Percentiles rank a stretch among this genome's conserved stretches.
Conservation (phyloP, 2,113 vertebrate species). For the Triplophysa tibetana region DNA sequence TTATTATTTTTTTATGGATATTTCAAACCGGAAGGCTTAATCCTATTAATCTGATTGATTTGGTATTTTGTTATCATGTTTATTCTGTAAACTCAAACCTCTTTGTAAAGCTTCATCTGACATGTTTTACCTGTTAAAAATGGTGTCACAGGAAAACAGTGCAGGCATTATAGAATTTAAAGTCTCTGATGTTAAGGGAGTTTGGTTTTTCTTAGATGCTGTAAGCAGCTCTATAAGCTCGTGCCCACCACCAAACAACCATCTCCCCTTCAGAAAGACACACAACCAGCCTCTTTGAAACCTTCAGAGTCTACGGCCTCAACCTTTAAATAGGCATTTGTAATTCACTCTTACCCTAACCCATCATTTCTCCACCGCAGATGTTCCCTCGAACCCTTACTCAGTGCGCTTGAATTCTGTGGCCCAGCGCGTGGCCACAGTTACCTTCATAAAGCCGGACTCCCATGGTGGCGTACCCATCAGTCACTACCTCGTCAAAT, state of each 20-base stretch:
- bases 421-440: slow-evolving; percentile 88
- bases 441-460: slow-evolving; percentile 92
- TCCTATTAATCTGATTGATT: no score
- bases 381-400: slow-evolving; percentile 92
- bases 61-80: not conserved
- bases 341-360: slow-evolving; percentile 27
- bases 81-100: not conserved
- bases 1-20: no score
- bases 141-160: not conserved
- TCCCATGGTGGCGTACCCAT: slow-evolving; percentile 97
- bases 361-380: slow-evolving; percentile 67
- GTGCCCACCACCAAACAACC: not conserved
- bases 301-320: slow-evolving; percentile 1
- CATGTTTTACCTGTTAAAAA: not conserved
- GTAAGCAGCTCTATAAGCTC: not conserved
- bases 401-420: slow-evolving; percentile 86
- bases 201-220: not conserved
- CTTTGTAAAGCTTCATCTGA: not conserved
- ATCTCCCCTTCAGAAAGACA: not conserved
- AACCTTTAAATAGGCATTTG: slow-evolving; percentile 19
- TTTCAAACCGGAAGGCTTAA: no score
- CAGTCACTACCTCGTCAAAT: slow-evolving; percentile 92
- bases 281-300: slow-evolving; percentile 12
- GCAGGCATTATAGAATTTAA: not conserved
- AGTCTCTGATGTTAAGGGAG: not conserved